These are phyloP conservation scores for Protobothrops mucrosquamatus DNA, from an alignment of 2,113 vertebrate species.

Conservation along the genomic window DNA sequence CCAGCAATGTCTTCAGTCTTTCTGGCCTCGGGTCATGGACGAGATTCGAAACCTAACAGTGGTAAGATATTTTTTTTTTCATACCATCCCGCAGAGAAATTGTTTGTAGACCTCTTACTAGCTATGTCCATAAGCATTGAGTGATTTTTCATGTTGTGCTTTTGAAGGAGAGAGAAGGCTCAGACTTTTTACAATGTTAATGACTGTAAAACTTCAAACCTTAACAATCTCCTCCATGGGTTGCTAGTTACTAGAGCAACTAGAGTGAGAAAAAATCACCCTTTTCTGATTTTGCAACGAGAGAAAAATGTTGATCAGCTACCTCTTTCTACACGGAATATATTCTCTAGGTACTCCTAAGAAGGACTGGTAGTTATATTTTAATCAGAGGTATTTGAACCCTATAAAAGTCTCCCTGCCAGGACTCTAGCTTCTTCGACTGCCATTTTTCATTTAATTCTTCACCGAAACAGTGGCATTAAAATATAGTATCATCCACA, in stretches of 20 bases:
- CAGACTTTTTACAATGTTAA: background rate
- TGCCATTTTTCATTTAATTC: background rate
- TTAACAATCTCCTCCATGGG: background rate
- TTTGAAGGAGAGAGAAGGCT: background rate
- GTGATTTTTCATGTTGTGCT: background rate
- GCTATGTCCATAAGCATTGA: background rate
- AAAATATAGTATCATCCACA: background rate
- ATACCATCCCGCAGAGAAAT: background rate
- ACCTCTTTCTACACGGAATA: background rate
- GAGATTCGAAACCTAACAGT: constrained; percentile 95
- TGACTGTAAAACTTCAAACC: background rate
- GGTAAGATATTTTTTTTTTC: constrained; percentile 66
- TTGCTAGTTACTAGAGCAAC: background rate
- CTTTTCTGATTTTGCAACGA: background rate
- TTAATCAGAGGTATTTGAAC: background rate
- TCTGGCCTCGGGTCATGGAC: constrained; percentile 98
- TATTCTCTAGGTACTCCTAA: background rate
- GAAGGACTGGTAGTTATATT: background rate
- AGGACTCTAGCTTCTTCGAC: background rate
- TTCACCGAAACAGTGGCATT: background rate
- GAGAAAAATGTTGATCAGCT: background rate
- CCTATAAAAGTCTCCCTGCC: background rate
- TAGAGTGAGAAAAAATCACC: background rate
- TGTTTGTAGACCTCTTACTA: background rate
- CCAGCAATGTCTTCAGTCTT: constrained; percentile 95